Conservation (phyloP, 2,113 vertebrate species). For the Plotosus lineatus region DNA sequence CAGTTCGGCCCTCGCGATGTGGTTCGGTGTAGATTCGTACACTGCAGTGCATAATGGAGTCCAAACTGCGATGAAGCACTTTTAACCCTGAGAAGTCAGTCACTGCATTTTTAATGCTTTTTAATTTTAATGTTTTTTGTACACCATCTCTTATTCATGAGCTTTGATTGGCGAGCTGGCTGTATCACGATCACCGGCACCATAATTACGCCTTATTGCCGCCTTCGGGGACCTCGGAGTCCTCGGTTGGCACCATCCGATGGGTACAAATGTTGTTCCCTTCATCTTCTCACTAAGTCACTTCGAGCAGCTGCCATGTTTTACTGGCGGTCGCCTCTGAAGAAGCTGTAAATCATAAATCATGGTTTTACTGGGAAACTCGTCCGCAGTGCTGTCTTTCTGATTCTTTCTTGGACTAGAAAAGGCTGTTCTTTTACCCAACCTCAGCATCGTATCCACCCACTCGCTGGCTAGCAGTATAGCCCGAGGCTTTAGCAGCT, state of each 20-base stretch:
- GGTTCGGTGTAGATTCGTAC: slow-evolving; percentile 3
- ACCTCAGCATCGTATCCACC: background rate
- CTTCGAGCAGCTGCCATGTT: background rate
- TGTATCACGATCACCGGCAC: slow-evolving; percentile 50
- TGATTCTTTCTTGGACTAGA: background rate
- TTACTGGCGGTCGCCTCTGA: background rate
- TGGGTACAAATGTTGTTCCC: background rate
- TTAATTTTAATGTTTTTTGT: slow-evolving; percentile 54
- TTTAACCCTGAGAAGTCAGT: slow-evolving; percentile 17
- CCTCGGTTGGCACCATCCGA: slow-evolving; percentile 34
- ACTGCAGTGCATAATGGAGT: background rate
- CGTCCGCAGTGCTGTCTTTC: background rate
- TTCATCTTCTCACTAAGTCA: background rate
- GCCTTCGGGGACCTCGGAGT: slow-evolving; percentile 32
- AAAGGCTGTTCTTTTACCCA: background rate
- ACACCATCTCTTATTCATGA: slow-evolving; percentile 58
- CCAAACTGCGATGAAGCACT: slow-evolving; percentile 6
- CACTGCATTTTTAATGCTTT: slow-evolving; percentile 56
- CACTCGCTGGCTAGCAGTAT: slow-evolving; percentile 6
- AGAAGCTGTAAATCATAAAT: background rate
- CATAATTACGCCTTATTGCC: slow-evolving; percentile 48
- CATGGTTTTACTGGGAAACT: slow-evolving; percentile 10
- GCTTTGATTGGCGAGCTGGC: slow-evolving; percentile 54
- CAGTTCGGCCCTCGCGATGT: slow-evolving; percentile 2
- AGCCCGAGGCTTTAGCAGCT: slow-evolving; percentile 27